These are phyloP conservation scores for Zaprionus ghesquierei DNA, from an alignment of 1,140 invertebrate genomes.

Conservation along the genomic window DNA sequence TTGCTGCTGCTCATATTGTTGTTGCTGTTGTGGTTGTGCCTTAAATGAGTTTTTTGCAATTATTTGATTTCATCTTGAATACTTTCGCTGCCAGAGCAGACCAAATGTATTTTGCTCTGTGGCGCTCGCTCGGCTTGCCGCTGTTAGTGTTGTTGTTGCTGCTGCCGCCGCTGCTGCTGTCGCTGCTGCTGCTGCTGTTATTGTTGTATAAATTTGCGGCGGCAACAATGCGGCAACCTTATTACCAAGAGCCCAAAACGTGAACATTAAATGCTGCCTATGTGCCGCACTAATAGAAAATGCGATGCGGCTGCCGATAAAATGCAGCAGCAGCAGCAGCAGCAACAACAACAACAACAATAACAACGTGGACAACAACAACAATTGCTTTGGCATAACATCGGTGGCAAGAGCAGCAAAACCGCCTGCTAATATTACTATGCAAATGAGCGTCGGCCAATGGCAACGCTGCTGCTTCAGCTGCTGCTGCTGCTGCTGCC, in stretches of 20 bases:
- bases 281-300: constrained; percentile 77
- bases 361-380: constrained; percentile 11
- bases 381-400: constrained; percentile 35
- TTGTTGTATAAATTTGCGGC: constrained; percentile 46
- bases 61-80: constrained; percentile 80
- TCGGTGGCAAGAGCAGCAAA: constrained; percentile 26
- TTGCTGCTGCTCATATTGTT: constrained; percentile 5
- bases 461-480: constrained; percentile 37
- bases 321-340: constrained; percentile 52
- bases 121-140: background rate
- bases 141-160: constrained; percentile 4
- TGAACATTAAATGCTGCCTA: constrained; percentile 74
- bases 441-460: constrained; percentile 71
- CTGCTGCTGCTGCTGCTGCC: constrained; percentile 22
- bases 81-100: constrained; percentile 38
- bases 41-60: constrained; percentile 80
- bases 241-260: constrained; percentile 69
- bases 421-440: constrained; percentile 72
- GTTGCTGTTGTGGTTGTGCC: constrained; percentile 53
- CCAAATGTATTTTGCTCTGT: constrained; percentile 30
- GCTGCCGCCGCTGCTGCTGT: background rate
- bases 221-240: constrained; percentile 59
- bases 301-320: constrained; percentile 71
- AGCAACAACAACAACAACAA: constrained; percentile 39
- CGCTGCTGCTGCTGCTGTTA: background rate